Conservation (phyloP, 1,140 invertebrate genomes). For the Rhagoletis pomonella region DNA sequence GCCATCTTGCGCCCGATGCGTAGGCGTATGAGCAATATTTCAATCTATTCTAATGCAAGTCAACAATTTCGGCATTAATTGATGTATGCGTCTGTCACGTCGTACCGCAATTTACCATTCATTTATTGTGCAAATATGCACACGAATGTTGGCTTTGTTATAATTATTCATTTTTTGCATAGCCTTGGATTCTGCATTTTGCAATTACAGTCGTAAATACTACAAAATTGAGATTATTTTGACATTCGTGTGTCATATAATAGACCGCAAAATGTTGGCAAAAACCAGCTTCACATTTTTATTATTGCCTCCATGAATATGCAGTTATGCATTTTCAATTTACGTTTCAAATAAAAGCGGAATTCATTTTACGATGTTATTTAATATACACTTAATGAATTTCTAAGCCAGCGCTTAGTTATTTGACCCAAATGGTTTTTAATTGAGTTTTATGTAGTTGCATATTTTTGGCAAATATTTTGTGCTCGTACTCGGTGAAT, state of each 20-base stretch:
- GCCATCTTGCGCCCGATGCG: neutral
- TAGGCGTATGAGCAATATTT: neutral
- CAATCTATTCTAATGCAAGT: slow-evolving; percentile 26
- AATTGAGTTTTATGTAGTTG: neutral
- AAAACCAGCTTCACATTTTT: neutral
- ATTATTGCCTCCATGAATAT: neutral
- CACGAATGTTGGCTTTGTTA: neutral
- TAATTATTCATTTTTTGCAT: neutral
- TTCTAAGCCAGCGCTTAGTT: neutral
- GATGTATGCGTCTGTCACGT: slow-evolving; percentile 42
- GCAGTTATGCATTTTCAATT: neutral
- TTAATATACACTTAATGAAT: slow-evolving; percentile 12
- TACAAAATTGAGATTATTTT: slow-evolving; percentile 29
- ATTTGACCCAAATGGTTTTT: neutral
- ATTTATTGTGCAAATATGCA: slow-evolving; percentile 25
- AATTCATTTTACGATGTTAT: neutral
- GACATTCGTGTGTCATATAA: slow-evolving; percentile 41
- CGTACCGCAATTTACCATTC: slow-evolving; percentile 24
- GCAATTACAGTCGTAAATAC: slow-evolving; percentile 33
- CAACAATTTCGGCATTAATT: slow-evolving; percentile 51
- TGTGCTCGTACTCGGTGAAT: neutral
- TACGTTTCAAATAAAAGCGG: neutral
- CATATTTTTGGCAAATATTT: neutral
- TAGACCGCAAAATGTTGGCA: slow-evolving; percentile 28
- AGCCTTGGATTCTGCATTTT: neutral